Base-by-base conservation (phyloP, 2,888 invertebrate genomes). In the Phoenoteleia sp. region DNA sequence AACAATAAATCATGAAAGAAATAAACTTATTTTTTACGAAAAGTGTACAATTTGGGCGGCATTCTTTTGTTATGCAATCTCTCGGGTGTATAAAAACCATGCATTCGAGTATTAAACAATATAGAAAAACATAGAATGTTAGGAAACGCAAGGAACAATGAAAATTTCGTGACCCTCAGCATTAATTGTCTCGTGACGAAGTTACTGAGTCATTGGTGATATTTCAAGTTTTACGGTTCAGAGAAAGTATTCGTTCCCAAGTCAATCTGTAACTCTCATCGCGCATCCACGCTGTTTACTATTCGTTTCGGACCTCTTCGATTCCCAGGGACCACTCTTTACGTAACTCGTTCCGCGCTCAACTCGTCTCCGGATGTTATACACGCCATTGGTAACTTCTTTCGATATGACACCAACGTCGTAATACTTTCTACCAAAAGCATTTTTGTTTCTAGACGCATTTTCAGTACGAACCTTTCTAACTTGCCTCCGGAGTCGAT, bases 211-310 rank as follows among this genome's bases (percentile, higher is more conserved):
- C 84, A 84, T 71, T 75, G 84, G 49, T 74, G 75, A 60, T 84
- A 84, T 84, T 84, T 74, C 64, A 74, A 72, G 80, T 75, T 84
- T 84, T 80, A 84, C 75, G 52, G 58, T 54, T 60, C 75, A 66
- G 84, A 84, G 84, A 84, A 84, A 84, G 81, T 84, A 72, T 27
- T 60, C 69, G 64, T 74, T 86, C 72, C 60, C 69, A 67, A 58
- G 56, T 81, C 76, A 58, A 66, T 71, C 71, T 77, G 19, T 72
- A 71, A 71, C 75, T 76, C 83, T 69, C 67, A 52, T 47, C 66
- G 64, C 69, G 67, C 81, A 85, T 87, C 74, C 64, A 62, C 75
- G 29, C 52, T 54, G 56, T 82, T 82, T 60, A 71, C 62, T 58
- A 52, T 76, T 83, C 79, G 79, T 69, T 49, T 60, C 71, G 76